phyloP scores from a whole-genome alignment of 2,113 vertebrate species.

The Antechinus stuartii region DNA sequence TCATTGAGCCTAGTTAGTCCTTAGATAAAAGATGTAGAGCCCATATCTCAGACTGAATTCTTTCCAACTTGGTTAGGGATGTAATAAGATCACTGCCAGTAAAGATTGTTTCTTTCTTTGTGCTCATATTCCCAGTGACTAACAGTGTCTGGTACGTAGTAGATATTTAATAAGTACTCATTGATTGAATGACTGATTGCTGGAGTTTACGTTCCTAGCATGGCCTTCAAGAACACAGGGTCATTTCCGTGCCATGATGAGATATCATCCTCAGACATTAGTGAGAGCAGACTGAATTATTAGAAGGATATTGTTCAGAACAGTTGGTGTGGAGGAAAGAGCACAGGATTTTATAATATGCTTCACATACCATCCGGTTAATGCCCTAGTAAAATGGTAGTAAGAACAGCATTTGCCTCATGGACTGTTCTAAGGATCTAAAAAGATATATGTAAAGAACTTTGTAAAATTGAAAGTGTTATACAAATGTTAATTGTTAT shows the following conservation, averaged over 20 bases:
- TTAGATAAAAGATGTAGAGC: neutral
- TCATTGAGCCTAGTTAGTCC: neutral
- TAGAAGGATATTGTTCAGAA: neutral
- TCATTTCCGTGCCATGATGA: neutral
- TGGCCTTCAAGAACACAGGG: neutral
- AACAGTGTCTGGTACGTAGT: neutral
- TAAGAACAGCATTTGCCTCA: neutral
- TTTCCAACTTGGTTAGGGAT: neutral
- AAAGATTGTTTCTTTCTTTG: neutral
- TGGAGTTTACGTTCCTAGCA: neutral
- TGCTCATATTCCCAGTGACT: neutral
- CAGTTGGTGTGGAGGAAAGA: neutral
- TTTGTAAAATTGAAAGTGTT: neutral
- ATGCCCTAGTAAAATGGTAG: neutral
- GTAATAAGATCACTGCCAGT: neutral
- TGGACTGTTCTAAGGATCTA: neutral
- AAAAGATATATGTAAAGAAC: neutral
- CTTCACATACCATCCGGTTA: neutral
- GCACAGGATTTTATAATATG: neutral
- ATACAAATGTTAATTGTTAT: neutral
- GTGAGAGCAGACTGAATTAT: neutral
- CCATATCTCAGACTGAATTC: neutral
- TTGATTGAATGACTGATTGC: conserved; percentile 1
- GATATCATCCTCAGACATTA: neutral
- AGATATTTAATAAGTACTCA: neutral